Evolutionary conservation across 2,113 vertebrate species (phyloP).

Genomic region (Euleptes europaea): DNA sequence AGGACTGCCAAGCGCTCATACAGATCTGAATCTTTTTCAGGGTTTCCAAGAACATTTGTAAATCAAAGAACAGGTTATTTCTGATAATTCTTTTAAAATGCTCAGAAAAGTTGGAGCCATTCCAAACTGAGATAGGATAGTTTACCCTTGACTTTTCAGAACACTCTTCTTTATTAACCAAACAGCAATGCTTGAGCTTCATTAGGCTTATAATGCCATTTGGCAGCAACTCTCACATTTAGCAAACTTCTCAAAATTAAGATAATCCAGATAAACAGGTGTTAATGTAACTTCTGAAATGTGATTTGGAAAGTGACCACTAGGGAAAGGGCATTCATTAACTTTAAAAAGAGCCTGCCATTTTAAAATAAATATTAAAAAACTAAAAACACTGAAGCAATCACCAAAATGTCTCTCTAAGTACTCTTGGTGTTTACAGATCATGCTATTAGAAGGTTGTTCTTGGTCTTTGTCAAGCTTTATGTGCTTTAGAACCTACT

Average conservation of each 20-base stretch:
- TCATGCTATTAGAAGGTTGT: not conserved
- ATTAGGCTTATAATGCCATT: not conserved
- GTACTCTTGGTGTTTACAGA: not conserved
- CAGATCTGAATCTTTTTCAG: no score
- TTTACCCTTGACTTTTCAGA: no score
- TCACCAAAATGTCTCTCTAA: not conserved
- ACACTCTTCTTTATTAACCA: not conserved
- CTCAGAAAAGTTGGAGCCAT: no score
- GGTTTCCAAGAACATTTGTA: no score
- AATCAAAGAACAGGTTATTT: no score
- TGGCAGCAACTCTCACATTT: not conserved
- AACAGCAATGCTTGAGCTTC: not conserved
- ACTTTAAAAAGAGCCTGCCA: not conserved
- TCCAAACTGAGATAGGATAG: no score
- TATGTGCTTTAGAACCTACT: not conserved
- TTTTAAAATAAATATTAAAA: no score
- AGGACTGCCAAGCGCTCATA: no score
- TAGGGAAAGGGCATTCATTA: not conserved
- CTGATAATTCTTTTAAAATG: no score
- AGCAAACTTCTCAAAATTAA: not conserved
- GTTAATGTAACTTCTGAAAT: not conserved
- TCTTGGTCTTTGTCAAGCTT: not conserved
- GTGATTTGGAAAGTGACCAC: not conserved
- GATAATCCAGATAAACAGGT: not conserved
- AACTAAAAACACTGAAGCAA: no score